Base-by-base conservation (phyloP, 2,797 vertebrate genomes). In the Corythornis leucogaster region DNA sequence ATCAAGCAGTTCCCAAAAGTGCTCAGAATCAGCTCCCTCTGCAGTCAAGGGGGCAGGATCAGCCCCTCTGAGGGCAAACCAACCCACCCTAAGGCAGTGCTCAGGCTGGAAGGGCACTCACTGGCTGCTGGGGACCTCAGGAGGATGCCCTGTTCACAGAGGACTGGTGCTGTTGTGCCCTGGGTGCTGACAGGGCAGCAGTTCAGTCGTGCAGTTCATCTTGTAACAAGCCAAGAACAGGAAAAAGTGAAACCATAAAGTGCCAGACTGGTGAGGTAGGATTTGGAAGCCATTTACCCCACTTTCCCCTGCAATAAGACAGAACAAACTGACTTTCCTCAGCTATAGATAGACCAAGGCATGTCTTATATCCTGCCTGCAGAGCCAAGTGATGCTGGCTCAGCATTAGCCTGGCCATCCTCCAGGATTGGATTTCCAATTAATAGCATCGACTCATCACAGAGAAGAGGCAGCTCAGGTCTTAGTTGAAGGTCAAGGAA, bases 341-440 rank as follows among this genome's bases (percentile, higher is more conserved):
- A 3, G 80, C 90, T 90, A 91, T 92, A 93, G 87, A 85, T 80
- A 89, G 94, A 91, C 42, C 62, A 35, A 82, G 88, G 78, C 91
- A 85, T 89, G 91, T 94, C 90, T 94, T 90, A n/a, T 76, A 84
- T 89, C 93, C 83, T 90, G 94, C 90, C 91, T 87, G 94, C 94
- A 92, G 95, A 95, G 93, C 95, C 84, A 85, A 92, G 75, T 26
- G 54, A 15, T 96, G 94, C 94, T 93, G 94, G 86, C 95, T 96
- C 96, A 95, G 94, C 94, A 90, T 64, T 90, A 81, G 88, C 91
- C 88, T 96, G 96, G 96, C 94, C 75, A 87, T 3, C 71, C 61
- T 96, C 96, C 95, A 96, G 4, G 90, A 96, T 91, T 82, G 94
- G 95, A 96, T 96, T 96, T 96, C 91, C 94, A 96, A 96, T 96